These are phyloP conservation scores for Cephus runcator DNA, from an alignment of 2,888 invertebrate species.

Conservation along the genomic window DNA sequence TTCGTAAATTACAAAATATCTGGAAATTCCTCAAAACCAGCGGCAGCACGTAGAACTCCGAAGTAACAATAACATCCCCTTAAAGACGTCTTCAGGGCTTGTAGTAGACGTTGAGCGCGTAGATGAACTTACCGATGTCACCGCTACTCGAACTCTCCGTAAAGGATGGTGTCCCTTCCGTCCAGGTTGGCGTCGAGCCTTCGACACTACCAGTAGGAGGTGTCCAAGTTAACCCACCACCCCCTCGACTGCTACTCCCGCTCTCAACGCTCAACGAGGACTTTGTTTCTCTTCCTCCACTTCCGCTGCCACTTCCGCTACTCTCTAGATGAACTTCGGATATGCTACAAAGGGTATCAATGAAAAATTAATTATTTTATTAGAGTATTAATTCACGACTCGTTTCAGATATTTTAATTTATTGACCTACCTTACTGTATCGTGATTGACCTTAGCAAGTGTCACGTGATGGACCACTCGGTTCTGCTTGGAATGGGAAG, in stretches of 20 bases:
- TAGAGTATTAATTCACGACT: neutral
- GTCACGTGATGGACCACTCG: slow-evolving; percentile 59
- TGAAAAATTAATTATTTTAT: slow-evolving; percentile 2
- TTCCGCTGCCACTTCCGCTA: slow-evolving; percentile 64
- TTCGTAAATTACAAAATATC: neutral
- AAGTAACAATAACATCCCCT: neutral
- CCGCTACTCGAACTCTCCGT: slow-evolving; percentile 96
- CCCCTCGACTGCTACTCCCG: slow-evolving; percentile 69
- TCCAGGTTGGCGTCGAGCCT: slow-evolving; percentile 97
- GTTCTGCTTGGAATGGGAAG: slow-evolving; percentile 62
- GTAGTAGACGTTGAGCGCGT: slow-evolving; percentile 57
- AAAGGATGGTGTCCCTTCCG: slow-evolving; percentile 97
- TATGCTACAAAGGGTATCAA: slow-evolving; percentile 67
- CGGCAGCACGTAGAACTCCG: neutral
- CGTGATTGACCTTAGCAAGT: slow-evolving; percentile 62
- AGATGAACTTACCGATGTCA: slow-evolving; percentile 78
- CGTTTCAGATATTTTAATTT: neutral
- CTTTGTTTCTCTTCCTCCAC: slow-evolving; percentile 68
- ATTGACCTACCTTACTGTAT: slow-evolving; percentile 71
- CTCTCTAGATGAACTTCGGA: slow-evolving; percentile 79
- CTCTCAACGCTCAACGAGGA: slow-evolving; percentile 75
- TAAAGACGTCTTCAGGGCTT: slow-evolving; percentile 27
- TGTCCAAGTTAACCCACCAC: slow-evolving; percentile 75
- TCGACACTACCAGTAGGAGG: slow-evolving; percentile 84
- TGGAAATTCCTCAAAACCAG: neutral